A percentile compares a stretch with the other conserved stretches of the same genome.
Conservation (phyloP, 1,140 invertebrate genomes). For the Pachypsylla venusta region DNA sequence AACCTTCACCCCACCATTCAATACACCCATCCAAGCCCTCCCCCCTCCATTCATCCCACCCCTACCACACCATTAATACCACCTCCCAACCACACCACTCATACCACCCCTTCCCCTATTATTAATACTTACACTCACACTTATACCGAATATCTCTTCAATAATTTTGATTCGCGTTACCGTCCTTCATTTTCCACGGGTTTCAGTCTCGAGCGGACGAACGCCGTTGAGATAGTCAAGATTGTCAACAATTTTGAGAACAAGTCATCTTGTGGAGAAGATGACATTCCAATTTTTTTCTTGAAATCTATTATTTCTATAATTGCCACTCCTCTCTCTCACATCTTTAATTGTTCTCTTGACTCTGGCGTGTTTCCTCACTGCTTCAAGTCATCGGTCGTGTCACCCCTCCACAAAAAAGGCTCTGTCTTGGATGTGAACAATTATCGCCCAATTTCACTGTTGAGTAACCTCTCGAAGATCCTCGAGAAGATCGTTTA, state of each 20-base stretch:
- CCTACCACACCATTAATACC: background rate
- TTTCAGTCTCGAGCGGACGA: too few relatives aligned
- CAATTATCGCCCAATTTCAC: constrained; percentile 9
- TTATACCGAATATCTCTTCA: background rate
- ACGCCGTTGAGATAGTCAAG: background rate
- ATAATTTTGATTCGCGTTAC: background rate
- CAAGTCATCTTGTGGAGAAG: background rate
- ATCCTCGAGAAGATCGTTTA: constrained; percentile 13
- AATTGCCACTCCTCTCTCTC: constrained; percentile 9
- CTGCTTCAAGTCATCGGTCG: background rate
- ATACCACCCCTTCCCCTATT: too few relatives aligned
- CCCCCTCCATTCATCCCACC: background rate
- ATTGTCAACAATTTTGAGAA: background rate
- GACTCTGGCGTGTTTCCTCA: constrained; percentile 3
- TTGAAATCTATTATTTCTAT: background rate
- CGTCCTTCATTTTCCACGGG: background rate
- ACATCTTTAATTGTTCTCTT: constrained; percentile 19
- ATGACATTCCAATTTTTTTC: background rate
- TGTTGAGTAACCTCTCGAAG: constrained; percentile 10
- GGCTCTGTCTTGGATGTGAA: background rate
- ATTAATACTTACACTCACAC: too few relatives aligned
- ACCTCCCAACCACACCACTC: too few relatives aligned
- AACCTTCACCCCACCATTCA: background rate
- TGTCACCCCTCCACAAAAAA: constrained; percentile 8
- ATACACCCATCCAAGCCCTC: background rate